Conservation (phyloP, 2,113 vertebrate genomes). For the Anhinga rufa region DNA sequence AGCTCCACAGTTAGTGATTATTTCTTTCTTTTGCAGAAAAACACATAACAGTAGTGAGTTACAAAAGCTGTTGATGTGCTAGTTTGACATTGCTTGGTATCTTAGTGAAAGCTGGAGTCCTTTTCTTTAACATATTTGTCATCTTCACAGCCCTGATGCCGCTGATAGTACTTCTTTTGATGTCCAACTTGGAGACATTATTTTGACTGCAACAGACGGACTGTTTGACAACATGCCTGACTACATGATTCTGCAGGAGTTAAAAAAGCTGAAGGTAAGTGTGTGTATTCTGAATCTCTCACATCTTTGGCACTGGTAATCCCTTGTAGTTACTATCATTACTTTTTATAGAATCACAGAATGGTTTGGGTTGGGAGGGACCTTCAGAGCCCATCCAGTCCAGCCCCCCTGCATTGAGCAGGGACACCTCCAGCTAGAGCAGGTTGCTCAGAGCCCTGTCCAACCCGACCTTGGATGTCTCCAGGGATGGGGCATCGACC, state of each 20-base stretch:
- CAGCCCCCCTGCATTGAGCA: too few species aligned
- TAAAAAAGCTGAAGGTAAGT: conserved; percentile 94
- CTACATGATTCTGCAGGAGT: conserved; percentile 98
- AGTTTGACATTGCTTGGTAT: background rate
- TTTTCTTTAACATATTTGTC: background rate
- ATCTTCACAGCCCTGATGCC: conserved; percentile 84
- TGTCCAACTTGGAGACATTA: conserved; percentile 97
- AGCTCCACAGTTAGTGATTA: background rate
- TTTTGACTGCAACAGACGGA: conserved; percentile 93
- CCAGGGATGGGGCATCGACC: too few species aligned
- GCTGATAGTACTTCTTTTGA: conserved; percentile 97
- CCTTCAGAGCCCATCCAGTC: too few species aligned
- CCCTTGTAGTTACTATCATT: fast-evolving
- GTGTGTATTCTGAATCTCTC: background rate
- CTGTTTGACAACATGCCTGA: conserved; percentile 99
- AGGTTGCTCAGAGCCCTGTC: too few species aligned
- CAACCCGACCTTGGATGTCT: too few species aligned
- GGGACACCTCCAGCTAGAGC: too few species aligned
- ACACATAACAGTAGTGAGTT: fast-evolving
- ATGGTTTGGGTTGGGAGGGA: too few species aligned
- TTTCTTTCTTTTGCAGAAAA: background rate
- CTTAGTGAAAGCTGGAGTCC: background rate
- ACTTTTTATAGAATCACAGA: too few species aligned
- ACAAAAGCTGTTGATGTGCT: background rate
- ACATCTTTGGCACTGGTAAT: fast-evolving